phyloP scores from a whole-genome alignment of 2,888 invertebrate genomes.

The Agrochola lota region DNA sequence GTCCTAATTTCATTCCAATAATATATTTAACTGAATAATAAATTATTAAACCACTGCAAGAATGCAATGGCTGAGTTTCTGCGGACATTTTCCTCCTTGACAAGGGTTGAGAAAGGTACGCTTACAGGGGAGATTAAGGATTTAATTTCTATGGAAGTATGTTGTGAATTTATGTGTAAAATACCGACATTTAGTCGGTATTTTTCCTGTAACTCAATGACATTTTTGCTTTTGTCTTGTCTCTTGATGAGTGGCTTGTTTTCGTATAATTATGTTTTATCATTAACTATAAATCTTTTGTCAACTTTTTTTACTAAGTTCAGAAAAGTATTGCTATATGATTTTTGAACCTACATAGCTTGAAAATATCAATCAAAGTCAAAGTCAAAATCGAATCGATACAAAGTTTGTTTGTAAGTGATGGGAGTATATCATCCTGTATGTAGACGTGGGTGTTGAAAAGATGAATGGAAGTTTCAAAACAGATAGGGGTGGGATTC shows the following conservation, averaged over 20 bases:
- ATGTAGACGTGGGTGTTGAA: not conserved
- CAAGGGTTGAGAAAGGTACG: conserved; percentile 61
- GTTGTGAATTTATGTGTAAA: conserved; percentile 45
- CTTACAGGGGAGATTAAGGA: conserved; percentile 44
- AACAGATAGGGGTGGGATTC: not conserved
- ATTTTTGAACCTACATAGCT: too few species aligned
- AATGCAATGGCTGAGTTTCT: conserved; percentile 49
- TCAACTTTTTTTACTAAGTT: too few species aligned
- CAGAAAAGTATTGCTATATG: too few species aligned
- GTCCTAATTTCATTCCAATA: conserved; percentile 22
- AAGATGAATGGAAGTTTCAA: not conserved
- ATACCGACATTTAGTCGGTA: too few species aligned
- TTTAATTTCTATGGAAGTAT: conserved; percentile 55
- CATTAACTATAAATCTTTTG: too few species aligned
- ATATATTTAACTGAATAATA: conserved; percentile 17
- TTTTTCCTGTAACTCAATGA: conserved; percentile 12
- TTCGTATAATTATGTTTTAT: too few species aligned
- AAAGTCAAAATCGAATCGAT: too few species aligned
- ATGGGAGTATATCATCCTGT: not conserved
- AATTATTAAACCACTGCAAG: conserved; percentile 51
- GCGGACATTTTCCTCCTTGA: conserved; percentile 28
- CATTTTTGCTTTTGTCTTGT: conserved; percentile 2
- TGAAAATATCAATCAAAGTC: too few species aligned
- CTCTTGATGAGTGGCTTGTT: not conserved
- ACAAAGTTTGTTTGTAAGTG: conserved; percentile 4